phyloP scores from a whole-genome alignment of 2,113 vertebrate genomes.

The Motacilla alba region DNA sequence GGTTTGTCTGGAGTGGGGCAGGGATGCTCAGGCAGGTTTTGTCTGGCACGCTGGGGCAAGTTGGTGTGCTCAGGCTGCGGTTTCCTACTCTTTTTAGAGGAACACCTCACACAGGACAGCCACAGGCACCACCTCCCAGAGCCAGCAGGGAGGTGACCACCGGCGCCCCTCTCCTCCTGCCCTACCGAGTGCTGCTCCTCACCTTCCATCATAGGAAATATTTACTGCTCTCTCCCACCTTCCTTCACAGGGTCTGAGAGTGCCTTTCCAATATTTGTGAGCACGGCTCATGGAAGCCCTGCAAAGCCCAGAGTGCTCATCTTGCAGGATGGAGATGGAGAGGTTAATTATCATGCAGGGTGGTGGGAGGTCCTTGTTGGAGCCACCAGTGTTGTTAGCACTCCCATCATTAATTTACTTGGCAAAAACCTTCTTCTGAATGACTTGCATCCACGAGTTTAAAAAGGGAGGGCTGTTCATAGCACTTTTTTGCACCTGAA shows the following conservation, averaged over 20 bases:
- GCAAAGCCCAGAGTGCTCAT: accelerated
- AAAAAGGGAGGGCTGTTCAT: not conserved
- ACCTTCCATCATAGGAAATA: accelerated
- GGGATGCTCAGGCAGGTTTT: accelerated
- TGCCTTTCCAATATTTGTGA: not conserved
- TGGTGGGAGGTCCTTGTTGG: not conserved
- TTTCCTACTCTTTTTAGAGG: not conserved
- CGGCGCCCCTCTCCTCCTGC: accelerated
- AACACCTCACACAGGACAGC: accelerated
- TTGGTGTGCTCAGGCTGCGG: accelerated
- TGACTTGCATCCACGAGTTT: not conserved
- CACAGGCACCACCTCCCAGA: accelerated
- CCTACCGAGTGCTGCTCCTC: accelerated
- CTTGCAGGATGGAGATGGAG: not conserved
- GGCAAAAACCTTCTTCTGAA: not conserved
- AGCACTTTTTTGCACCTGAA: not conserved
- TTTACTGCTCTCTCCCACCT: not conserved
- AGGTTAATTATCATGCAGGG: not conserved
- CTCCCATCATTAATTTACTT: not conserved
- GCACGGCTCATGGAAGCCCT: accelerated
- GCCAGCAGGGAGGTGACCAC: accelerated
- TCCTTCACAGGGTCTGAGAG: not conserved
- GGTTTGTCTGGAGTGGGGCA: not conserved
- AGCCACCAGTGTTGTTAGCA: not conserved
- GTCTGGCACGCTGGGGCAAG: not conserved